Base-by-base conservation (phyloP, 2,888 invertebrate species). In the Urechis unicinctus region DNA sequence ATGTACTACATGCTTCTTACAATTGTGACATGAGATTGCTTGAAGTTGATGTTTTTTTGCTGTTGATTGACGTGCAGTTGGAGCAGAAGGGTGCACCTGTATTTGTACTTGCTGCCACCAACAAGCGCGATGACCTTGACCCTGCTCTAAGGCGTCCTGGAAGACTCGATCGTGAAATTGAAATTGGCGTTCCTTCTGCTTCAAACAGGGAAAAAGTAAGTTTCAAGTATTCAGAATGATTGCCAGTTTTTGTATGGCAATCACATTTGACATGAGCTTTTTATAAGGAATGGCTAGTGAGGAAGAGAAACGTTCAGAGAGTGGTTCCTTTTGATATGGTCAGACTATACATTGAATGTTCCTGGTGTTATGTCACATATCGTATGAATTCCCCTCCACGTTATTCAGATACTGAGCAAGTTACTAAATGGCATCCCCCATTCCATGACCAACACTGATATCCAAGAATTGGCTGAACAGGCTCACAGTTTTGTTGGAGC, bases 401-500 rank as follows among this genome's bases (percentile, higher is more conserved):
- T n/a, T 49, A 36, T 80, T 52, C 83, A 86, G 61, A 91, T 94
- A 61, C 75, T 94, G 2, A 71, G 77, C 26, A 85, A 84, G 66
- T 74, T 89, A 51, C 78, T 92, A 0, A 70, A 71, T 28, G 81
- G 80, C 55, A 73, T 85, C 2, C 77, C 82, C 0, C 83, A 86
- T 68, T 77, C 75, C 56, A 71, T 91, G 26, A 79, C 73, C 2
- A 71, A 79, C 0, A 74, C 81, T 5, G 83, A 87, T 25, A 75
- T 89, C 6, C 78, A 82, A 58, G 75, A 57, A 1, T 82, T 92
- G 53, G 84, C 91, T 0, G 82, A 83, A 58, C 79, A 83, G 47
- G 88, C 91, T 4, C 93, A 94, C 77, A 94, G 93, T 0, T 94
- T 87, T 81, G 92, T 94, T 1, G 92, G 90, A 4, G 89, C 90